These are phyloP conservation scores for Bryconaethiops microstoma DNA, from an alignment of 2,797 vertebrate genomes.

Conservation along the genomic window DNA sequence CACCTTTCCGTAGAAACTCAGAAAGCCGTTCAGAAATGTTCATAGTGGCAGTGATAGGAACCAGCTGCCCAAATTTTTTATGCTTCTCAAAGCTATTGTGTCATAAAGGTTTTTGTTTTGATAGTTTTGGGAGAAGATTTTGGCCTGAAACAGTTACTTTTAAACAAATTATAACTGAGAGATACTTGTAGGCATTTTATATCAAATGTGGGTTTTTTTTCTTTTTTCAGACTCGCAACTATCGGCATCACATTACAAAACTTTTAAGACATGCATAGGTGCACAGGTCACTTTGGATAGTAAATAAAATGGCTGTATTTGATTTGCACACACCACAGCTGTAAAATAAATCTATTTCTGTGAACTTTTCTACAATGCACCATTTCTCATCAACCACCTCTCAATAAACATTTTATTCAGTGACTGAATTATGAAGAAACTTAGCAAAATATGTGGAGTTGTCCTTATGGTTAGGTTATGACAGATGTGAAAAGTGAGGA, in stretches of 20 bases:
- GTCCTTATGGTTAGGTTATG: not conserved
- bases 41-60: not conserved
- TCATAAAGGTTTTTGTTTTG: not conserved
- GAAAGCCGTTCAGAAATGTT: not conserved
- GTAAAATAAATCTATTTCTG: not conserved
- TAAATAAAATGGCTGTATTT: not conserved
- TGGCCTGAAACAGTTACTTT: not conserved
- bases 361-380: not conserved
- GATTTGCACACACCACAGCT: not conserved
- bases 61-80: not conserved
- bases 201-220: too few species aligned
- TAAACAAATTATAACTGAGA: not conserved
- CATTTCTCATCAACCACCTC: not conserved
- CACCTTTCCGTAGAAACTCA: not conserved
- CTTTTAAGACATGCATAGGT: not conserved
- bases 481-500: too few species aligned
- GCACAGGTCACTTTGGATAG: not conserved
- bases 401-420: not conserved
- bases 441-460: not conserved
- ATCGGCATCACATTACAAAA: not conserved
- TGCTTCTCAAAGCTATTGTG: not conserved
- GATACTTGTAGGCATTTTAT: not conserved
- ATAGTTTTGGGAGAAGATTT: not conserved
- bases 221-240: too few species aligned
- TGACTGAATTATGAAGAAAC: not conserved